Conservation (phyloP, 2,797 vertebrate species). For the Xenopus petersii region DNA sequence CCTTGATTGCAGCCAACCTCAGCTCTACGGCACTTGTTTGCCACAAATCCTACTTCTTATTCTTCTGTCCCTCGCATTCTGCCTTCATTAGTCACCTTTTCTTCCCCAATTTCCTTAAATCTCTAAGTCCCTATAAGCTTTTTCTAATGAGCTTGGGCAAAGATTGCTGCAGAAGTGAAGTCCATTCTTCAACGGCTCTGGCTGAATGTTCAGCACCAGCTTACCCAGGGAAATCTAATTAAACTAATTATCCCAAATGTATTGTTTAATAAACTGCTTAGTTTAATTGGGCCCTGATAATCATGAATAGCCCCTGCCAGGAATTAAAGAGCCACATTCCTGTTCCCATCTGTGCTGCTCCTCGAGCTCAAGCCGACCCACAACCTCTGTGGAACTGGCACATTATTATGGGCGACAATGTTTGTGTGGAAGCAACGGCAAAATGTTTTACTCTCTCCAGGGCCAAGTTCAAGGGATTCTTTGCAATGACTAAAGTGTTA, state of each 20-base stretch:
- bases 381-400: conserved; percentile 42
- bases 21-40: conserved; percentile 59
- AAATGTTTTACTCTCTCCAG: conserved; percentile 51
- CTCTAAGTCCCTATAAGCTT: conserved; percentile 54
- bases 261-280: conserved; percentile 70
- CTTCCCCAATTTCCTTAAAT: conserved; percentile 48
- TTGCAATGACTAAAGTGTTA: too few species aligned
- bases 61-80: conserved; percentile 59
- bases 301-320: conserved; percentile 65
- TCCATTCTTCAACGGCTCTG: conserved; percentile 60
- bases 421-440: conserved; percentile 33
- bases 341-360: conserved; percentile 73
- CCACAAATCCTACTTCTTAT: conserved; percentile 60
- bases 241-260: conserved; percentile 87
- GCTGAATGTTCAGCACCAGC: conserved; percentile 56
- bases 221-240: conserved; percentile 68
- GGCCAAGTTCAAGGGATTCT: too few species aligned
- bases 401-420: conserved; percentile 61
- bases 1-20: conserved; percentile 41
- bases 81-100: conserved; percentile 60
- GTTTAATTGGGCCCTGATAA: conserved; percentile 73
- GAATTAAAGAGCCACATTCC: conserved; percentile 89
- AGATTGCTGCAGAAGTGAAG: conserved; percentile 57
- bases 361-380: conserved; percentile 70
- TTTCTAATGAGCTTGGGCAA: conserved; percentile 62